Evolutionary conservation across 2,797 vertebrate species (phyloP).

Genomic region (Salmo trutta): DNA sequence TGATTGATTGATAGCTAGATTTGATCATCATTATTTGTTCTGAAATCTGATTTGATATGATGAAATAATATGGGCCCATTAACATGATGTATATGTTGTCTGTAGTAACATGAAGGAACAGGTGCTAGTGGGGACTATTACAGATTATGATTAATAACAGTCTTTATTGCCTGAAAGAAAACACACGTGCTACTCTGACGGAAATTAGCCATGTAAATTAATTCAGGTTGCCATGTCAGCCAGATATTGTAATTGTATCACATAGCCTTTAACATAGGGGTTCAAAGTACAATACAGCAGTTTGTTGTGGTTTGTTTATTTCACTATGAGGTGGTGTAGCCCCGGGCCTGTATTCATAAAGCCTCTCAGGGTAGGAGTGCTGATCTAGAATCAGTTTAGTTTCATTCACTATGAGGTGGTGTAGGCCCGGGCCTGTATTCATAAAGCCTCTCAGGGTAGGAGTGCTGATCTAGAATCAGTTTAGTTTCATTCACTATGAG

Average conservation of each 20-base stretch:
- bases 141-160: background rate
- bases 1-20: background rate
- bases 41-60: background rate
- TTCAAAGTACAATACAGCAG: background rate
- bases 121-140: background rate
- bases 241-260: background rate
- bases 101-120: background rate
- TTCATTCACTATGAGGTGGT: no score
- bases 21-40: background rate
- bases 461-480: no score
- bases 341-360: background rate
- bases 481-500: no score
- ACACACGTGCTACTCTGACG: background rate
- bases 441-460: no score
- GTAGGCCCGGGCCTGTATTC: no score
- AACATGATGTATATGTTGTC: background rate
- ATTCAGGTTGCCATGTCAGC: background rate
- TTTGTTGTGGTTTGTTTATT: background rate
- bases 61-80: background rate
- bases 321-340: background rate
- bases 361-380: no score
- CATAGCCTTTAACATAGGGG: background rate
- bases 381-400: no score
- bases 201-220: background rate
- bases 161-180: background rate